A percentile compares a stretch with the other conserved stretches of the same genome.
These are phyloP conservation scores for Melanaphis sacchari DNA, from an alignment of 1,140 invertebrate species.

Conservation along the genomic window DNA sequence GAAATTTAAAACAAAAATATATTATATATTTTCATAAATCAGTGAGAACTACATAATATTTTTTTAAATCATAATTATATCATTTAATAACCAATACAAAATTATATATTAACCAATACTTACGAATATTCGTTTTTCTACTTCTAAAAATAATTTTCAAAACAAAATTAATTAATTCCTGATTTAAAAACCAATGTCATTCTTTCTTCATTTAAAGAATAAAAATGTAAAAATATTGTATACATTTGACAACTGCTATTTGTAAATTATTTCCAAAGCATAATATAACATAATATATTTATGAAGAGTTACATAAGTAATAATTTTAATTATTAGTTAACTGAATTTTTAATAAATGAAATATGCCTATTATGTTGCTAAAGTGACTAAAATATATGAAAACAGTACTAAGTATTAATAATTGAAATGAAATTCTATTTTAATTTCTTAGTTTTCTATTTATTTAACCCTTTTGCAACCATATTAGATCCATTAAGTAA, in stretches of 20 bases:
- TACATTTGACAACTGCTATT: background rate
- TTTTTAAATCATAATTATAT: background rate
- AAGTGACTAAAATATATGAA: background rate
- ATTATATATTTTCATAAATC: background rate
- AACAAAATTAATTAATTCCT: background rate
- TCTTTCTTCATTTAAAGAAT: background rate
- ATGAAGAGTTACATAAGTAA: background rate
- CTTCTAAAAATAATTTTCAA: background rate
- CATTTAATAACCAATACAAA: background rate
- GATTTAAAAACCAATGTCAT: background rate
- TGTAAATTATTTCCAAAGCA: background rate
- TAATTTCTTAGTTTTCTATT: background rate
- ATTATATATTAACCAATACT: background rate
- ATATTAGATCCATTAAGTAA: background rate
- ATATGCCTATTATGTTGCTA: background rate
- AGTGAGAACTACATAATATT: background rate
- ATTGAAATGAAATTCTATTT: background rate
- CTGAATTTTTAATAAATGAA: background rate
- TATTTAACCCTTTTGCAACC: background rate
- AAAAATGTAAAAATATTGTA: background rate
- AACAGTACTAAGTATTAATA: background rate
- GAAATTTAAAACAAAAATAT: background rate
- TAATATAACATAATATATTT: background rate
- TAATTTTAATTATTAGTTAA: background rate
- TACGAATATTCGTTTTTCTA: background rate